A percentile compares a stretch with the other conserved stretches of the same genome.
phyloP scores from a whole-genome alignment of 2,113 vertebrate genomes.

The Cynocephalus volans region DNA sequence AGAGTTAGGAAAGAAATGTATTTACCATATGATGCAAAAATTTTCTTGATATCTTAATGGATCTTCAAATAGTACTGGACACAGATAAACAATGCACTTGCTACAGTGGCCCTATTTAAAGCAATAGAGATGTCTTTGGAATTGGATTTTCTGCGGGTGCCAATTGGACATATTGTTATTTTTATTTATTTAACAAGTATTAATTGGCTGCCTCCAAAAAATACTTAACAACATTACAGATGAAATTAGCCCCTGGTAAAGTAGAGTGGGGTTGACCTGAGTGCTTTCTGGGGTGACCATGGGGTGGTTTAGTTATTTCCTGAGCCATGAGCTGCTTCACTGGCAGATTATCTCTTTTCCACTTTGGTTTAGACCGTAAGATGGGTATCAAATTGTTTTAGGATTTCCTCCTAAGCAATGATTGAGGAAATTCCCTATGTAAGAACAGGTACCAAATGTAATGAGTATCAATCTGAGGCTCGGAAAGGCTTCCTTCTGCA shows the following conservation, averaged over 20 bases:
- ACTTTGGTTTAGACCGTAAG: neutral
- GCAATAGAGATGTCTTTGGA: neutral
- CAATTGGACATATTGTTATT: neutral
- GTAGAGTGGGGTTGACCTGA: neutral
- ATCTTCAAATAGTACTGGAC: neutral
- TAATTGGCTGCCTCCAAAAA: neutral
- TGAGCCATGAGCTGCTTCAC: neutral
- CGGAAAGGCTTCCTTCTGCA: neutral
- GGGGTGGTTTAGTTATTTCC: neutral
- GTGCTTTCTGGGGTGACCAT: neutral
- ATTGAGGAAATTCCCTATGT: neutral
- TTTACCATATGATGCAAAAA: neutral
- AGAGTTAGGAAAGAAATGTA: neutral
- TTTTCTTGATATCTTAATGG: neutral
- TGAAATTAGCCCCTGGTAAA: neutral
- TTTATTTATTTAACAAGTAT: neutral
- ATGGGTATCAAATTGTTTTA: neutral
- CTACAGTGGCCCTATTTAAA: neutral
- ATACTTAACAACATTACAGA: neutral
- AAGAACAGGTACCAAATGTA: neutral
- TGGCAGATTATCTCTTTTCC: neutral
- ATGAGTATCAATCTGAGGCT: neutral
- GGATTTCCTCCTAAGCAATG: neutral
- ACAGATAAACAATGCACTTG: neutral
- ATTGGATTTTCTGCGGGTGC: neutral